Percentiles rank a stretch among this genome's conserved stretches.
Evolutionary conservation across 2,888 invertebrate species (phyloP).

Genomic region (Archips xylosteana): DNA sequence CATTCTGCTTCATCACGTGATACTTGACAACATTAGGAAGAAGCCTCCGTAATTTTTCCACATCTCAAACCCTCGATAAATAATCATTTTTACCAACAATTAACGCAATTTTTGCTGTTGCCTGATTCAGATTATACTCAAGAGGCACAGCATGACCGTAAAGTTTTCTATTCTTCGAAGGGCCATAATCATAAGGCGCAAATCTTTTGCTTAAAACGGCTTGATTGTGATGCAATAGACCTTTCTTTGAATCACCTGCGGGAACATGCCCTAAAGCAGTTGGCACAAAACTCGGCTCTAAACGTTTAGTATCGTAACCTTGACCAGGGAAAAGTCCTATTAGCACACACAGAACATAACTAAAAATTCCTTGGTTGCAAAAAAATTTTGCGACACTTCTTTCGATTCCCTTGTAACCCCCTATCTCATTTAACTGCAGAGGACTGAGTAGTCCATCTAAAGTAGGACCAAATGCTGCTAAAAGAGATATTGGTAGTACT

Average conservation of each 20-base stretch:
- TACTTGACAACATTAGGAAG: conserved; percentile 41
- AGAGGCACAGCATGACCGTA: conserved; percentile 44
- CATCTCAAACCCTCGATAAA: conserved; percentile 36
- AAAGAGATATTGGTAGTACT: conserved; percentile 35
- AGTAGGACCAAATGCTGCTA: not conserved
- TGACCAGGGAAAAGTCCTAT: conserved; percentile 7
- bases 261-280: not conserved
- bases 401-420: conserved; percentile 45
- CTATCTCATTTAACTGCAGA: conserved; percentile 53
- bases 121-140: conserved; percentile 51
- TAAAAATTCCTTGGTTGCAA: conserved; percentile 14
- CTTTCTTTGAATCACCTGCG: not conserved
- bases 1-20: conserved; percentile 30
- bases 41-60: conserved; percentile 38
- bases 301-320: conserved; percentile 5
- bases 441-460: conserved; percentile 56
- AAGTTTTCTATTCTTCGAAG: conserved; percentile 13
- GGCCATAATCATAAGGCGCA: conserved; percentile 50
- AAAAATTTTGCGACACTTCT: conserved; percentile 31
- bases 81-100: conserved; percentile 38
- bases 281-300: not conserved
- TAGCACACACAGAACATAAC: conserved; percentile 24
- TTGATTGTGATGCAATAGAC: conserved; percentile 51
- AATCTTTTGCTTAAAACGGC: conserved; percentile 46
- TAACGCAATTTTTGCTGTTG: conserved; percentile 47